A percentile compares a stretch with the other conserved stretches of the same genome.
These are phyloP conservation scores for Vollenhovia emeryi DNA, from an alignment of 1,140 invertebrate species.

Conservation along the genomic window DNA sequence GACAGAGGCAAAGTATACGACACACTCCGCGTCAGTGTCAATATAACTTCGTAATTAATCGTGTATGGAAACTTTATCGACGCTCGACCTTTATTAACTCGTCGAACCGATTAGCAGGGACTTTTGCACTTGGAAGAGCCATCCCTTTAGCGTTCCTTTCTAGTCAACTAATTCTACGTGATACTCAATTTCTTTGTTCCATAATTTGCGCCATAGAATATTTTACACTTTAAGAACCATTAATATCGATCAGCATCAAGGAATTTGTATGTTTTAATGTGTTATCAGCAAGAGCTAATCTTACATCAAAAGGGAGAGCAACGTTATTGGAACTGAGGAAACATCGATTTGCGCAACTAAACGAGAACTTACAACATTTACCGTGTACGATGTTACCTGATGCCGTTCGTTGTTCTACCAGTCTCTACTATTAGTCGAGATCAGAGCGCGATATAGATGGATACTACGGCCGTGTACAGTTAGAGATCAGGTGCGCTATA, in stretches of 20 bases:
- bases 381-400: conserved; percentile 50
- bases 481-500: conserved; percentile 58
- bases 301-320: neutral
- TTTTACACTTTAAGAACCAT: neutral
- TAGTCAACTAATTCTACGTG: neutral
- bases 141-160: neutral
- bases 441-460: conserved; percentile 49
- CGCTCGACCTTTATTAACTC: conserved; percentile 9
- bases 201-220: neutral
- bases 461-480: conserved; percentile 52
- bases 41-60: conserved; percentile 47
- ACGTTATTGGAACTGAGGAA: conserved; percentile 48
- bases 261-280: neutral
- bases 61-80: conserved; percentile 14
- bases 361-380: conserved; percentile 65
- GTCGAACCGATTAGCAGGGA: conserved; percentile 2
- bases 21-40: neutral
- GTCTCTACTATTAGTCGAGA: conserved; percentile 23
- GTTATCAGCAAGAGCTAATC: neutral
- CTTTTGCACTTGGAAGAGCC: neutral
- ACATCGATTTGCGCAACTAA: conserved; percentile 43
- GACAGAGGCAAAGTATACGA: neutral
- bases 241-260: neutral
- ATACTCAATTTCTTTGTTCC: neutral
- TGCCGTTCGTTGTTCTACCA: conserved; percentile 50